Conservation (phyloP, 2,113 vertebrate genomes). For the Nerophis lumbriciformis region DNA sequence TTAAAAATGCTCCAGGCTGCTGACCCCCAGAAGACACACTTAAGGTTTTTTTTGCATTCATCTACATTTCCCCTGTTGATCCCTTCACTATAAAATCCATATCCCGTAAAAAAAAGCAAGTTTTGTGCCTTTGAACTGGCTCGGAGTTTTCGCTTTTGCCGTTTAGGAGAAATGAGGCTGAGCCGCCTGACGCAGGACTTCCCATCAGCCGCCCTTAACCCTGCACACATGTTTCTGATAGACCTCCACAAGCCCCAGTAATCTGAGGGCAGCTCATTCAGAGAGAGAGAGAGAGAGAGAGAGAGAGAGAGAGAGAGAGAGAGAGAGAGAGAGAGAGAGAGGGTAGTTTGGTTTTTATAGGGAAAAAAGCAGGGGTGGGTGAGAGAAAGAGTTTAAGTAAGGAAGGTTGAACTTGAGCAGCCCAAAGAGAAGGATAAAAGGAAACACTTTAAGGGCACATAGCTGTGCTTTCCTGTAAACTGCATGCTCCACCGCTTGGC, state of each 20-base stretch:
- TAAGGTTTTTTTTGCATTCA: slow-evolving; percentile 2
- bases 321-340: slow-evolving; percentile 24
- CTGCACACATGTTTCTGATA: slow-evolving; percentile 80
- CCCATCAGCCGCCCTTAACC: slow-evolving; percentile 69
- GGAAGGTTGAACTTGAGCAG: slow-evolving; percentile 32
- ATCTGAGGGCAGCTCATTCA: slow-evolving; percentile 67
- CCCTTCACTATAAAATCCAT: slow-evolving; percentile 60
- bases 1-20: no score
- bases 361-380: slow-evolving; percentile 31
- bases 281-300: slow-evolving; percentile 42
- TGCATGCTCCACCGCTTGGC: slow-evolving; percentile 35
- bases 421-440: slow-evolving; percentile 46
- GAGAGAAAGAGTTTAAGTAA: slow-evolving; percentile 36
- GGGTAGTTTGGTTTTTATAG: no score
- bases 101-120: slow-evolving; percentile 59
- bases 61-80: slow-evolving; percentile 55
- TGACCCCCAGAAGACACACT: no score
- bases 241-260: slow-evolving; percentile 72
- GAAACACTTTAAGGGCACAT: slow-evolving; percentile 50
- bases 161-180: slow-evolving; percentile 53
- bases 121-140: slow-evolving; percentile 56
- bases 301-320: slow-evolving; percentile 36
- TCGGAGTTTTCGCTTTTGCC: slow-evolving; percentile 43
- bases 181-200: slow-evolving; percentile 60
- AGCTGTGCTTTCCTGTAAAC: slow-evolving; percentile 37